Conservation (phyloP, 2,888 invertebrate species). For the Orthosia gothica region DNA sequence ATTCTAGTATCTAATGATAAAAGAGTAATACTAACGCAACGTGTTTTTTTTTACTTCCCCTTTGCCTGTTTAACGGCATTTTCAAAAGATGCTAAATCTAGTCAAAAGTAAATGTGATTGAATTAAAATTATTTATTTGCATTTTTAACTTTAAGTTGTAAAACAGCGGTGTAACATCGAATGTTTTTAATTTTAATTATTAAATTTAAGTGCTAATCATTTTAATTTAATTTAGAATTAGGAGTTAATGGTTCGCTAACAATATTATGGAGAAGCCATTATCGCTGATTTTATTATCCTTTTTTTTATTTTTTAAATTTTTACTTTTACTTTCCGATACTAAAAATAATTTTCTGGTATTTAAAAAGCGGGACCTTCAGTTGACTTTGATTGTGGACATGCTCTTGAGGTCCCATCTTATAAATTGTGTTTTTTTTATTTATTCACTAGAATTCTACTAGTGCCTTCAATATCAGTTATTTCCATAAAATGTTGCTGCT, state of each 20-base stretch:
- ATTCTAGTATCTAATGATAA: slow-evolving; percentile 27
- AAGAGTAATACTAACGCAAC: slow-evolving; percentile 21
- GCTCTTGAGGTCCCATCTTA: slow-evolving; percentile 61
- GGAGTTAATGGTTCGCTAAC: not conserved
- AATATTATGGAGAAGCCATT: not conserved
- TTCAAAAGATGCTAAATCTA: slow-evolving; percentile 50
- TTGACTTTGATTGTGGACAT: slow-evolving; percentile 69
- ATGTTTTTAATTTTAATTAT: slow-evolving; percentile 50
- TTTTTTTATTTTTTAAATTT: not conserved
- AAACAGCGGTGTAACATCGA: slow-evolving; percentile 53
- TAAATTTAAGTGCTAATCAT: slow-evolving; percentile 26
- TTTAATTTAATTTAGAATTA: slow-evolving; percentile 26
- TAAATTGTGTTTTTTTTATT: slow-evolving; percentile 41
- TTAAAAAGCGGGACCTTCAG: slow-evolving; percentile 59
- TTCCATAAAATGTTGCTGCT: slow-evolving; percentile 77
- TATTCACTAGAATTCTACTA: slow-evolving; percentile 86
- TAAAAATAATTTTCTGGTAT: slow-evolving; percentile 14
- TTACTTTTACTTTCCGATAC: not conserved
- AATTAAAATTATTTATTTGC: slow-evolving; percentile 42
- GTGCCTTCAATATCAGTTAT: slow-evolving; percentile 85
- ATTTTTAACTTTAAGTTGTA: slow-evolving; percentile 56
- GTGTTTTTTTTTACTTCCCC: slow-evolving; percentile 5
- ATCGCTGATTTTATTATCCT: not conserved
- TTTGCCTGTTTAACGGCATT: slow-evolving; percentile 2
- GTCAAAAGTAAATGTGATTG: slow-evolving; percentile 60